Conservation (phyloP, 2,113 vertebrate species). For the Pavo muticus region DNA sequence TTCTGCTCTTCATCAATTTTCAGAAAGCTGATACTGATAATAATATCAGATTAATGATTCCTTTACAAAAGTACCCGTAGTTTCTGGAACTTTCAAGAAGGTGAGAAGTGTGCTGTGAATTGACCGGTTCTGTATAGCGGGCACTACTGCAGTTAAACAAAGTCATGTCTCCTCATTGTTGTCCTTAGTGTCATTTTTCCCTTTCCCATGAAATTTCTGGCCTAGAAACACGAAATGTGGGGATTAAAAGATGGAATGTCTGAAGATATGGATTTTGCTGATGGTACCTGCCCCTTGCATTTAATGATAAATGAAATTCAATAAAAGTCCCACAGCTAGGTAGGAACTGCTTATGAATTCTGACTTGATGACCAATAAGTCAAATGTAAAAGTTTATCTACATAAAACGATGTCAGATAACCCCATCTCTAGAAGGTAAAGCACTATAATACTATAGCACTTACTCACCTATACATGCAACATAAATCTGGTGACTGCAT, state of each 20-base stretch:
- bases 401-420: neutral
- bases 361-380: neutral
- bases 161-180: neutral
- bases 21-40: neutral
- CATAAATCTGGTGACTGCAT: neutral
- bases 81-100: neutral
- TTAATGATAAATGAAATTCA: neutral
- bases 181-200: neutral
- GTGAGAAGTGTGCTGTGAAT: neutral
- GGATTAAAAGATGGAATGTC: neutral
- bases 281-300: neutral
- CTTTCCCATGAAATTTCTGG: neutral
- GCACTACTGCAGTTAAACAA: neutral
- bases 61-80: accelerated
- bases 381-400: conserved; percentile 8
- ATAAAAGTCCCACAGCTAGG: neutral
- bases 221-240: neutral
- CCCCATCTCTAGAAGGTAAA: neutral
- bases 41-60: neutral
- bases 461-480: neutral
- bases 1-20: neutral
- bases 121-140: neutral
- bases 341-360: neutral
- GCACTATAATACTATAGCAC: neutral
- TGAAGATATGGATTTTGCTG: neutral